Evolutionary conservation across 2,888 invertebrate genomes (phyloP).

Genomic region (Eristalis pertinax): DNA sequence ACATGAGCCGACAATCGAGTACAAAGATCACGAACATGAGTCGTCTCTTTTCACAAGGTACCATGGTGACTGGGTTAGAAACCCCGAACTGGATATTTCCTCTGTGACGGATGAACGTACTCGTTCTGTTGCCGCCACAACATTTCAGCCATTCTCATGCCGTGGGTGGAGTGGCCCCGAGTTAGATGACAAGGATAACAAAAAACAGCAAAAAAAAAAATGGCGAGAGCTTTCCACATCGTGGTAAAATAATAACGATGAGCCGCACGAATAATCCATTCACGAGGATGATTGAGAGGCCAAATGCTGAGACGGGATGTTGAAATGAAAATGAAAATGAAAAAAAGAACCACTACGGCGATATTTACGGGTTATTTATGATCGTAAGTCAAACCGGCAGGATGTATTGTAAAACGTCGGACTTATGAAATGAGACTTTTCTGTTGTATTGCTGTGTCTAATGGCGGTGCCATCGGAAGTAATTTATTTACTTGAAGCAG

Average conservation of each 20-base stretch:
- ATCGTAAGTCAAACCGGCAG: constrained; percentile 64
- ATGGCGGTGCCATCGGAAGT: constrained; percentile 26
- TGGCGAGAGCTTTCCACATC: constrained; percentile 22
- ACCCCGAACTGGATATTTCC: background rate
- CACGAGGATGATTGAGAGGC: background rate
- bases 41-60: constrained; percentile 15
- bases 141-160: background rate
- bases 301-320: constrained; percentile 7
- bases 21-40: constrained; percentile 23
- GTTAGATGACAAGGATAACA: background rate
- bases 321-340: constrained; percentile 43
- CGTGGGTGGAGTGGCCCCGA: background rate
- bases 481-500: constrained; percentile 39
- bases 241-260: constrained; percentile 47
- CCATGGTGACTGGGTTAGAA: background rate
- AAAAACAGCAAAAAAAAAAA: constrained; percentile 24
- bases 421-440: constrained; percentile 49
- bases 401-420: constrained; percentile 33
- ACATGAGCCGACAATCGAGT: constrained; percentile 12
- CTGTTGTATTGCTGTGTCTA: constrained; percentile 5
- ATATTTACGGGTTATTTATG: constrained; percentile 64
- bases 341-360: constrained; percentile 57
- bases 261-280: constrained; percentile 39
- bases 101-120: constrained; percentile 36
- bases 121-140: background rate